Base-by-base conservation (phyloP, 2,797 vertebrate species). In the Lepilemur septentrionalis region DNA sequence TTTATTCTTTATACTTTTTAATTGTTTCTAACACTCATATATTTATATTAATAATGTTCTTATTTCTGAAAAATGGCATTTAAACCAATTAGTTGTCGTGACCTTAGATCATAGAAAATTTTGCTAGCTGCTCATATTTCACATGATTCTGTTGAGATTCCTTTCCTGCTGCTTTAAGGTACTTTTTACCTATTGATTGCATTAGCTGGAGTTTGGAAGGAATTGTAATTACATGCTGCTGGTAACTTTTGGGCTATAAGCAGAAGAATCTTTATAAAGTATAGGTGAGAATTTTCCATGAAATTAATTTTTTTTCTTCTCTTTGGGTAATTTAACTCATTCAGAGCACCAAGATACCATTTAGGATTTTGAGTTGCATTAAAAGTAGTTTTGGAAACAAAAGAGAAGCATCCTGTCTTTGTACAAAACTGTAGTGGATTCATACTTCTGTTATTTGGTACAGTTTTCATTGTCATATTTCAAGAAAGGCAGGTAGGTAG, bases 61-160 rank as follows among this genome's bases (percentile, higher is more conserved):
- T 41, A n/a, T 93, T 84, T 94, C 63, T 89, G 63, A 80, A 87
- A 95, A 69, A 69, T 89, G 20, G 14, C 25, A 23, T 80, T 95
- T 89, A 87, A 96, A 88, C 10, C 11, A 73, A 41, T 61, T 88
- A 65, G 41, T 89, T 82, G 23, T 48, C 43, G 17, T 92, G 38
- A 57, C 35, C 61, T 70, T 76, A 80, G 35, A 91, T 81, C 23
- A 50, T 46, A 88, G 67, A 84, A 84, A 69, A 55, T 91, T 83
- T 72, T 83, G 30, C 63, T 75, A 80, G 48, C 4, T 41, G 30
- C 57, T 95, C 32, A 23, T 73, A 72, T 63, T 93, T 92, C 50
- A 76, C 30, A 63, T 75, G 35, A 61, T 78, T 63, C 46, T 92
- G 18, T 83, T 73, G 38, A 90, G 30, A 76, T 83, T 84, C 55